Conservation (phyloP, 2,888 invertebrate species). For the Lasioglossum zephyrum region DNA sequence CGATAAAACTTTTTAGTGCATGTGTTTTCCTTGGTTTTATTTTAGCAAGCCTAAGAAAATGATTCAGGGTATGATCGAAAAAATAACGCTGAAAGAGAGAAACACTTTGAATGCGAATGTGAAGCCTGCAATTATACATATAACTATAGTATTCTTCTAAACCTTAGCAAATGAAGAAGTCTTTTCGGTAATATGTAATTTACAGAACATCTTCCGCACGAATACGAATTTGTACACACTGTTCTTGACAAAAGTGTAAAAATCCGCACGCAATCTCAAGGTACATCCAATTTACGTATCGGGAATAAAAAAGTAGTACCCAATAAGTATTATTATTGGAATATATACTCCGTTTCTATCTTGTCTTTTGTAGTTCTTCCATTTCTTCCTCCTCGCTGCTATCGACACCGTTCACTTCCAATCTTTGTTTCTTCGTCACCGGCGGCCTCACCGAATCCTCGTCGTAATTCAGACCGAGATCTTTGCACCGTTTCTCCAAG, state of each 20-base stretch:
- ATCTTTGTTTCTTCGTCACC: constrained; percentile 76
- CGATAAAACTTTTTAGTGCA: constrained; percentile 36
- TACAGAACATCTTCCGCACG: constrained; percentile 52
- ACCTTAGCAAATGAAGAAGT: constrained; percentile 43
- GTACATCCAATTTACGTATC: constrained; percentile 63
- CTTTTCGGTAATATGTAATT: constrained; percentile 54
- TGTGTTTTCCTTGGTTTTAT: constrained; percentile 38
- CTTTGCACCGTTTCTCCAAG: constrained; percentile 90
- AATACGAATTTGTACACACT: constrained; percentile 45
- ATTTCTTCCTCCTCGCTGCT: constrained; percentile 77
- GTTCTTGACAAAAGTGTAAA: constrained; percentile 35
- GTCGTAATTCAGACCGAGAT: constrained; percentile 86
- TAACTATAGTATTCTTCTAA: constrained; percentile 30
- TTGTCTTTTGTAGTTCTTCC: constrained; percentile 59
- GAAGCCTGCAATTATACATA: constrained; percentile 39
- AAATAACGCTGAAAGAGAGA: constrained; percentile 28
- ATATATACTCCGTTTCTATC: constrained; percentile 56
- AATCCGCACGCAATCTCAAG: constrained; percentile 52
- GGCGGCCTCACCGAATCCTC: constrained; percentile 84
- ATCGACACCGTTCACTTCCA: constrained; percentile 83
- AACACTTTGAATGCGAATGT: constrained; percentile 22
- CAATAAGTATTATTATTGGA: constrained; percentile 45
- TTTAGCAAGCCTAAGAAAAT: constrained; percentile 54
- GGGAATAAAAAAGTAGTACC: constrained; percentile 50
- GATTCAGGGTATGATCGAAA: constrained; percentile 24